Evolutionary conservation across 2,113 vertebrate genomes (phyloP).

Genomic region (Protobothrops flavoviridis): DNA sequence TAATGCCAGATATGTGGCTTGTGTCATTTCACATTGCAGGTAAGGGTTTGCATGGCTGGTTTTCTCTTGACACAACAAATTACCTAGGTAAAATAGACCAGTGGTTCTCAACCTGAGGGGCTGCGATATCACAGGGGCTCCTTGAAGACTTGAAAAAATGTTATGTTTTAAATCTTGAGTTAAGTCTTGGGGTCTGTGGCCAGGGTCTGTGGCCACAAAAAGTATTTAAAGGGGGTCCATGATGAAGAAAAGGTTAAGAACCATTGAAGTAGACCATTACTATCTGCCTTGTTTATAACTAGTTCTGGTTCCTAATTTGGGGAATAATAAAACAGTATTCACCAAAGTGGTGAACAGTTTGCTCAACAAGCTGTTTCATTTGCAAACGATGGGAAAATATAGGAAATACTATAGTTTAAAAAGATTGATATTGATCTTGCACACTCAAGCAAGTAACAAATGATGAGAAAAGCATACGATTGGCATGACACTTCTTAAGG

Average conservation of each 20-base stretch:
- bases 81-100: not conserved
- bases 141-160: too few species aligned
- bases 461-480: not conserved
- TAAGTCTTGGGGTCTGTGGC: too few species aligned
- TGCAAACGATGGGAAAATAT: not conserved
- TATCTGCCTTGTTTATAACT: not conserved
- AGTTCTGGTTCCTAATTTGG: not conserved
- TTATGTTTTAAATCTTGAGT: too few species aligned
- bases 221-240: too few species aligned
- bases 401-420: not conserved
- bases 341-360: not conserved
- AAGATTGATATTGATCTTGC: not conserved
- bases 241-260: too few species aligned
- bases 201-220: too few species aligned
- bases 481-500: not conserved
- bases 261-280: not conserved
- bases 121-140: too few species aligned
- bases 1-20: not conserved
- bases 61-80: not conserved
- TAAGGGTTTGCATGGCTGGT: not conserved
- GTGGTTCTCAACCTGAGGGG: too few species aligned
- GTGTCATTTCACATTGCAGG: not conserved
- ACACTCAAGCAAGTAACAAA: not conserved
- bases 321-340: not conserved
- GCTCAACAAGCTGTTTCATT: not conserved